Evolutionary conservation across 2,888 invertebrate species (phyloP).

Genomic region (Onchidella celtica): DNA sequence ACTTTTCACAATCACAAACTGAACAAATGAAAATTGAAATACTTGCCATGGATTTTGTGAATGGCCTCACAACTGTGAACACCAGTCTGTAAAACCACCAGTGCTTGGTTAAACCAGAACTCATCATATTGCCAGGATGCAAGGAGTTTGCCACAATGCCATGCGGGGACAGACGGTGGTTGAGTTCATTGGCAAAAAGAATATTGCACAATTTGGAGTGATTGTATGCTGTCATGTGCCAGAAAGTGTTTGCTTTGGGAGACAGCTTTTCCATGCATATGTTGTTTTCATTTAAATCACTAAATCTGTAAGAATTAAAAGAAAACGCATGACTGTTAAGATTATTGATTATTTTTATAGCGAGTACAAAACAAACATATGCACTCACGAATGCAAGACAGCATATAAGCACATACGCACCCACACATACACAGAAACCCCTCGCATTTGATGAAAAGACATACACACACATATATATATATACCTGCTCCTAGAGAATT

Average conservation of each 20-base stretch:
- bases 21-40: no score
- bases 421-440: no score
- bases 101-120: conserved; percentile 87
- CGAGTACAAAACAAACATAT: no score
- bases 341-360: no score
- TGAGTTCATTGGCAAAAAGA: conserved; percentile 89
- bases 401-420: no score
- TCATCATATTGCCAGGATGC: conserved; percentile 88
- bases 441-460: no score
- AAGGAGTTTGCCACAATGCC: conserved; percentile 71
- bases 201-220: conserved; percentile 92
- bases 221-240: conserved; percentile 93
- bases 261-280: conserved; percentile 83
- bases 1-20: no score
- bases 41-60: conserved; percentile 94
- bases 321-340: not conserved
- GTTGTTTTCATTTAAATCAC: conserved; percentile 75
- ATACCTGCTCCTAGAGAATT: no score
- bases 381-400: no score
- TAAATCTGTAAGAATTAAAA: conserved; percentile 61
- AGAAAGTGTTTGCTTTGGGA: conserved; percentile 86
- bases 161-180: conserved; percentile 74
- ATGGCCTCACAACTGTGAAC: conserved; percentile 92
- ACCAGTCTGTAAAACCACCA: conserved; percentile 92
- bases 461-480: no score